Evolutionary conservation across 2,888 invertebrate species (phyloP), one percentile per base, ranked within the genome.

Genomic region (Parapristionchus giblindavisi): DNA sequence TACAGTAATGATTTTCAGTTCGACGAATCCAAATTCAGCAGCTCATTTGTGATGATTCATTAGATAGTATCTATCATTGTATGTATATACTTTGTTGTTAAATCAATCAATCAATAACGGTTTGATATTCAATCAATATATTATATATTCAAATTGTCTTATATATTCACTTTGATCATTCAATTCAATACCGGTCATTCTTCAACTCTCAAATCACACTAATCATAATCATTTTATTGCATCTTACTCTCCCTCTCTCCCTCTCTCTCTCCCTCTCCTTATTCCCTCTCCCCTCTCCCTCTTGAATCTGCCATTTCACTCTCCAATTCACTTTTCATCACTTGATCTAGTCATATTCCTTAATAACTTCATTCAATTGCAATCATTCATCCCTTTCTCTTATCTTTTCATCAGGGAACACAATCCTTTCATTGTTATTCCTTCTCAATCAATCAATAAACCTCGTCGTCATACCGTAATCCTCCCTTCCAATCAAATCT

Each of bases 71-170:
- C 14, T 54, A 21, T 24, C 4, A 36, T 38, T 61, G 61, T 61
- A 38, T 61, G 61, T 61, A 61, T 38, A 61, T 61, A 61, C 61
- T 38, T 61, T 38, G 61, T 61, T 61, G 61, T 61, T 61, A n/a
- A n/a, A n/a, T n/a, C n/a, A n/a, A n/a, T n/a, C n/a, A n/a, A n/a
- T n/a, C n/a, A n/a, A n/a, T n/a, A n/a, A n/a, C n/a, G n/a, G n/a
- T n/a, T n/a, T n/a, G n/a, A n/a, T n/a, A n/a, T n/a, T n/a, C n/a
- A n/a, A n/a, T n/a, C n/a, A n/a, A n/a, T 51, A 14, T 51, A 11
- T 58, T 24, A 21, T 58, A 11, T 27, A 21, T 11, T 70, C 70
- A 24, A 36, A 29, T 24, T 54, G 34, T 38, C 34, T 52, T 36
- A n/a, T 21, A 52, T 54, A 32, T 38, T 36, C n/a, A 52, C 32